Conservation (phyloP, 2,113 vertebrate genomes). For the Cercocebus atys region DNA sequence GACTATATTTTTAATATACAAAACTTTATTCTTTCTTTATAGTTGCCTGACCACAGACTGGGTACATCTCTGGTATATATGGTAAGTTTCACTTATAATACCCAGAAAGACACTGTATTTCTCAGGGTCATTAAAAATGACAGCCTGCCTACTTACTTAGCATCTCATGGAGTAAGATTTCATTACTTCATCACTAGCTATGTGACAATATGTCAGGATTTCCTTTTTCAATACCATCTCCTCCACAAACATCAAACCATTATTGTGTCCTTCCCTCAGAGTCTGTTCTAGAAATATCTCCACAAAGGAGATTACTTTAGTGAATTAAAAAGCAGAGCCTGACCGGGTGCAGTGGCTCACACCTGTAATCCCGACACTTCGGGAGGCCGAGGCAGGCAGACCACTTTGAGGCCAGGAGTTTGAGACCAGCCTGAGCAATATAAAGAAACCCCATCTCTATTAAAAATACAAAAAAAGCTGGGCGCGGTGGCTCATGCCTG, state of each 20-base stretch:
- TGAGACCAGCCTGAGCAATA: no score
- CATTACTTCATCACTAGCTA: background rate
- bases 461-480: no score
- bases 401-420: no score
- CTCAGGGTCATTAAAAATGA: background rate
- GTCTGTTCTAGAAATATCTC: background rate
- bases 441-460: no score
- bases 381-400: no score
- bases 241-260: background rate
- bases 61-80: slow-evolving; percentile 88
- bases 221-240: slow-evolving; percentile 24
- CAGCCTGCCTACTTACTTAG: background rate
- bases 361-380: no score
- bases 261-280: background rate
- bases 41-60: slow-evolving; percentile 84
- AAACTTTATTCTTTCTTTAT: slow-evolving; percentile 58
- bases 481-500: no score
- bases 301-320: background rate
- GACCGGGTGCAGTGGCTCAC: no score
- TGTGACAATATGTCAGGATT: slow-evolving; percentile 14
- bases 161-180: background rate
- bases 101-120: background rate
- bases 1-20: slow-evolving; percentile 18
- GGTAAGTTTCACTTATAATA: slow-evolving; percentile 79
- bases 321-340: background rate